Evolutionary conservation across 2,888 invertebrate species (phyloP).

Genomic region (Abrostola triplasia): DNA sequence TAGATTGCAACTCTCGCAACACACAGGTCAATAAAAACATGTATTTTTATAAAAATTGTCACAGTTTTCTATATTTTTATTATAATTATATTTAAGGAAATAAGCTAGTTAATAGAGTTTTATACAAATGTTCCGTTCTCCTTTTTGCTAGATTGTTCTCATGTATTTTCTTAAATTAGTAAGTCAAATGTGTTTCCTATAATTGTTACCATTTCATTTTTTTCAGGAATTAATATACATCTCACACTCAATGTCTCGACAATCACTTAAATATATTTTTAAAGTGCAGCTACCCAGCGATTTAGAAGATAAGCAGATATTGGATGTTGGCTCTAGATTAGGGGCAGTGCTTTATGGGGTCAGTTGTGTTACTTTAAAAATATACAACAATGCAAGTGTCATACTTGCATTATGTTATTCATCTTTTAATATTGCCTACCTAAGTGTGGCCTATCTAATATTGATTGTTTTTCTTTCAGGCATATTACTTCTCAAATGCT

Average conservation of each 20-base stretch:
- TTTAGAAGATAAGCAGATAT: constrained; percentile 86
- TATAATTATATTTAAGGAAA: background rate
- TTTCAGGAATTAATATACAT: constrained; percentile 87
- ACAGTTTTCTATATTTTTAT: too few relatives aligned
- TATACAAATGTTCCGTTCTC: background rate
- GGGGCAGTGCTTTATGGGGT: constrained; percentile 92
- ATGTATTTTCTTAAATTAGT: background rate
- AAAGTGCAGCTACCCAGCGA: constrained; percentile 89
- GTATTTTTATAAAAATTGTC: too few relatives aligned
- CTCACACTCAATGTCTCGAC: constrained; percentile 90
- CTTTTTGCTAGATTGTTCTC: constrained; percentile 6
- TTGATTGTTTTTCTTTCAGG: constrained; percentile 77
- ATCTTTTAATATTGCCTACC: too few relatives aligned
- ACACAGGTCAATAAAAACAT: constrained; percentile 60
- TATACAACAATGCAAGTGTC: too few relatives aligned
- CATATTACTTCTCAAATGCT: constrained; percentile 88
- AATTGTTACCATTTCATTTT: background rate
- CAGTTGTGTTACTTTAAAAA: constrained; percentile 61
- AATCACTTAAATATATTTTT: constrained; percentile 89
- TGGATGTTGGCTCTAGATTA: constrained; percentile 92
- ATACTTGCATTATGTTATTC: too few relatives aligned
- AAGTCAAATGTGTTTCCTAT: too few relatives aligned
- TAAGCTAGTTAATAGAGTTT: too few relatives aligned
- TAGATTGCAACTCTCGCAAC: constrained; percentile 78
- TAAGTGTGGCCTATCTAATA: background rate